Conservation (phyloP, 2,888 invertebrate species). For the Plebejus melissa region DNA sequence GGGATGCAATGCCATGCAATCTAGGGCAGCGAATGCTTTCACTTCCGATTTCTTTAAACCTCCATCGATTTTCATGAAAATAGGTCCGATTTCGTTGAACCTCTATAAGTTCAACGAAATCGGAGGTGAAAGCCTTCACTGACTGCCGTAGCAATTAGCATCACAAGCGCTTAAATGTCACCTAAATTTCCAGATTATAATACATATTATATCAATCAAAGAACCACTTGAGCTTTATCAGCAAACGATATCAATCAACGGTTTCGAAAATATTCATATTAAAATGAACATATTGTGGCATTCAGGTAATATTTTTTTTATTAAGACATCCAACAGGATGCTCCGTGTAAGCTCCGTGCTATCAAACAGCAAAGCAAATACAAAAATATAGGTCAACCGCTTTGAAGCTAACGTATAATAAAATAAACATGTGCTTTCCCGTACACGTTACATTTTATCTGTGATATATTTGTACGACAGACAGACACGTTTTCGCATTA, state of each 20-base stretch:
- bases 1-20: no score
- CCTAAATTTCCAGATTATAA: not conserved
- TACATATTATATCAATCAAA: not conserved
- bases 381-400: constrained; percentile 26
- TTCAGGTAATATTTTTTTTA: constrained; percentile 3
- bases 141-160: no score
- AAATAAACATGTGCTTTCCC: constrained; percentile 18
- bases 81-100: no score
- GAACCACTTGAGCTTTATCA: not conserved
- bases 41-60: no score
- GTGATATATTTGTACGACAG: not conserved
- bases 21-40: no score
- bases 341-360: constrained; percentile 4
- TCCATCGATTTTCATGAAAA: no score
- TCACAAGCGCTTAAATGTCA: no score
- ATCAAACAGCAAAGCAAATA: constrained; percentile 28
- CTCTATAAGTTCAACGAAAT: no score
- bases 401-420: constrained; percentile 21
- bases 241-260: not conserved
- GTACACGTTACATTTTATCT: constrained; percentile 12
- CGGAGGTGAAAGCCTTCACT: no score
- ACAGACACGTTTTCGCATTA: not conserved
- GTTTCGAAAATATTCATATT: not conserved
- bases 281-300: not conserved
- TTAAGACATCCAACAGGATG: constrained; percentile 14